These are phyloP conservation scores for Sycophila sp. DNA, from an alignment of 1,140 invertebrate genomes.

Conservation along the genomic window DNA sequence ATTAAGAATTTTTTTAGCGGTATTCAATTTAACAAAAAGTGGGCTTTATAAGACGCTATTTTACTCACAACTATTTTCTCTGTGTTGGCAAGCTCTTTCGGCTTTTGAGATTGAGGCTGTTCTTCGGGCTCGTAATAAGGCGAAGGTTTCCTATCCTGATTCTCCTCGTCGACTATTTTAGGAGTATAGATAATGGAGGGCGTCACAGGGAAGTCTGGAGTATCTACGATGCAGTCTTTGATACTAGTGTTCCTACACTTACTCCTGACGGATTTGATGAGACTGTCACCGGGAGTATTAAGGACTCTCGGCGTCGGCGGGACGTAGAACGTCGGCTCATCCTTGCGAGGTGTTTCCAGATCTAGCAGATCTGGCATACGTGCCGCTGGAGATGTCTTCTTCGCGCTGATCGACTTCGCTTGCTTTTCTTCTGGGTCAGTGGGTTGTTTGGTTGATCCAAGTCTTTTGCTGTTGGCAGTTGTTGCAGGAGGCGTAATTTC, in stretches of 20 bases:
- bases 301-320: constrained; percentile 59
- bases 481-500: neutral
- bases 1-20: neutral
- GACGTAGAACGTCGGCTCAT: constrained; percentile 45
- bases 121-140: constrained; percentile 57
- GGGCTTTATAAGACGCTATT: neutral
- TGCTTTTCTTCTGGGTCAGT: neutral
- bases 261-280: constrained; percentile 44
- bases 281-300: constrained; percentile 52
- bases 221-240: constrained; percentile 52
- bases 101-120: neutral
- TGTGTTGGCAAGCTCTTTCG: neutral
- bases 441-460: neutral
- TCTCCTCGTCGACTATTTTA: constrained; percentile 45
- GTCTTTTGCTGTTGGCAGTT: neutral
- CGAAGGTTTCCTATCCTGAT: constrained; percentile 42
- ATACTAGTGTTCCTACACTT: constrained; percentile 52
- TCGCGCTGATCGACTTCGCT: neutral
- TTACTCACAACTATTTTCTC: constrained; percentile 7
- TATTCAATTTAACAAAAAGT: neutral
- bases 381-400: constrained; percentile 37
- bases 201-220: constrained; percentile 60
- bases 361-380: constrained; percentile 43
- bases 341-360: constrained; percentile 57
- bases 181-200: constrained; percentile 57